Conservation (phyloP, 2,113 vertebrate species). For the Ivindomyrus marchei region DNA sequence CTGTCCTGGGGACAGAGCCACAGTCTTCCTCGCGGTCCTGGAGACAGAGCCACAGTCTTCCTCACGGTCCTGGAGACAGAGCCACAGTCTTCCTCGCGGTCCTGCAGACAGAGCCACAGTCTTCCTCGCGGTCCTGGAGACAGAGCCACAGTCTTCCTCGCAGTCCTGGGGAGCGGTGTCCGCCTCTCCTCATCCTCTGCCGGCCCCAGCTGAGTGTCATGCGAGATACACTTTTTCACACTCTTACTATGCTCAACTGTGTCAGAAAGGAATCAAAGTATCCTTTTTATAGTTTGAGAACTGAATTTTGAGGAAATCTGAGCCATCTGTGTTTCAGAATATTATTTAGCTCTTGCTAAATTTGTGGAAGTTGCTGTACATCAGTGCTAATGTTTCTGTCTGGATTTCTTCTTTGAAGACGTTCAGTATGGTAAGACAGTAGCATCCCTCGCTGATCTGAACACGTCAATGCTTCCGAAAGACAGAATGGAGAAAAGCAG, state of each 20-base stretch:
- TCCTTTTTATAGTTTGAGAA: not conserved
- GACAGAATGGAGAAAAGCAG: not conserved
- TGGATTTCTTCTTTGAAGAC: conserved; percentile 23
- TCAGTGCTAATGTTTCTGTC: conserved; percentile 2
- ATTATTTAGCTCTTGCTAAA: not conserved
- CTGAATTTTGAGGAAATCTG: not conserved
- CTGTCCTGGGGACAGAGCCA: too few species aligned
- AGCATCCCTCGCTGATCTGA: not conserved
- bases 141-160: not conserved
- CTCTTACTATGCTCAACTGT: not conserved
- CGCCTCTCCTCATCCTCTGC: not conserved
- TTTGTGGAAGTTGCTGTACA: conserved; percentile 3
- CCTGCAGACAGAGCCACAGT: not conserved
- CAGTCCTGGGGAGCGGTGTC: not conserved
- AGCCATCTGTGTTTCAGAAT: not conserved
- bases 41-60: too few species aligned
- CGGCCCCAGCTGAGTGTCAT: not conserved
- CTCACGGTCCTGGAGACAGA: not conserved
- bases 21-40: too few species aligned
- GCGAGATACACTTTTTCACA: not conserved
- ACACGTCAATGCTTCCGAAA: not conserved
- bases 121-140: too few species aligned
- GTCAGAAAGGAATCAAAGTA: conserved; percentile 24
- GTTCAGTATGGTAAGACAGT: conserved; percentile 6
- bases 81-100: not conserved